Evolutionary conservation across 1,140 invertebrate species (phyloP), one percentile per base, ranked within the genome.

Genomic region (Pseudomyrmex concolor): DNA sequence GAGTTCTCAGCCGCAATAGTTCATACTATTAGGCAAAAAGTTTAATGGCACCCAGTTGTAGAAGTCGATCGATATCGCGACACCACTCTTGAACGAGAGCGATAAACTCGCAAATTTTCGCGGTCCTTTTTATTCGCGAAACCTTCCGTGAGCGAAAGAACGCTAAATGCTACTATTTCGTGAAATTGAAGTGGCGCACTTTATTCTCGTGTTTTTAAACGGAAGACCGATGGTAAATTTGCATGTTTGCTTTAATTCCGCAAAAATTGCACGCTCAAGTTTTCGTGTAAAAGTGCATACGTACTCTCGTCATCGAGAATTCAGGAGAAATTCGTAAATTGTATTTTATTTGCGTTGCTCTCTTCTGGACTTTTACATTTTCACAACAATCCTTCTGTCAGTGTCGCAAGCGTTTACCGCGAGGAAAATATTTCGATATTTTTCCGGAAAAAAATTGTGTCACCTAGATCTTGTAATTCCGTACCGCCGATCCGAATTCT

Each of bases 11-110:
- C 7, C 54, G 57, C 59, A 25, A 74, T 82, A 62, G 70, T 74
- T 80, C 59, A 48, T 82, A 82, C 59, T 63, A 84, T 84, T 82
- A 73, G 54, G 64, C 70, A 55, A 76, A 83, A 85, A 55, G 80
- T 51, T 51, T 76, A 70, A 83, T 76, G 66, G 73, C 72, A 68
- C 48, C 34, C 54, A 70, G 73, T 85, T 72, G 55, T 45, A 54
- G 25, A 45, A 48, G 80, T 60, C 84, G 80, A 76, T 85, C 59
- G 22, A 83, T 83, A 83, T 83, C 84, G 64, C 19, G 62, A 85
- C 77, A 64, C 63, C 54, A 50, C 45, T 83, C 22, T 54, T 34
- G 10, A 62, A 74, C 8, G 57, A 68, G 51, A 68, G 43, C 5
- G 34, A 51, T 9, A 15, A 51, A 63, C 50, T 62, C 54, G 48